Percentiles rank a stretch among this genome's conserved stretches.
Evolutionary conservation across 1,140 invertebrate species (phyloP).

Genomic region (Araneus ventricosus): DNA sequence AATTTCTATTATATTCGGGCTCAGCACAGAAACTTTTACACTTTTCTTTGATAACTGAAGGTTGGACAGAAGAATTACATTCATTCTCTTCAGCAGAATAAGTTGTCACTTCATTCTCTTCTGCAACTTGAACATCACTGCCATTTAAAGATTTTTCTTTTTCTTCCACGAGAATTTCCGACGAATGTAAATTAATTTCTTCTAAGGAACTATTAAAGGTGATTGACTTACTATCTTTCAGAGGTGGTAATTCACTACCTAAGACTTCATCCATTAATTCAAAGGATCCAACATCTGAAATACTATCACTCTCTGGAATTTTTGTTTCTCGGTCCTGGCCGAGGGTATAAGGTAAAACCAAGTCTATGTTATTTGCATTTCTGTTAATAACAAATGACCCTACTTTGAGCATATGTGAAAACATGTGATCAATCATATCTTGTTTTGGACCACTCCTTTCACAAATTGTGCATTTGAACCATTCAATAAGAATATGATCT

Average conservation of each 20-base stretch:
- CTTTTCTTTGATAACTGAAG: neutral
- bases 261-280: neutral
- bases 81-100: neutral
- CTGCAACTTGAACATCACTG: neutral
- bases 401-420: conserved; percentile 69
- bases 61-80: neutral
- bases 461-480: conserved; percentile 68
- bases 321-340: neutral
- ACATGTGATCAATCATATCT: conserved; percentile 67
- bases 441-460: conserved; percentile 33
- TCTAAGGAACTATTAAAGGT: neutral
- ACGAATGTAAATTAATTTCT: neutral
- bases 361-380: conserved; percentile 14
- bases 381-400: conserved; percentile 57
- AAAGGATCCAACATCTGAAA: neutral
- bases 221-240: neutral
- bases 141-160: neutral
- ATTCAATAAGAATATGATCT: conserved; percentile 55
- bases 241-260: conserved; percentile 5
- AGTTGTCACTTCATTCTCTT: neutral
- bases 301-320: neutral
- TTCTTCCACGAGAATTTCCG: neutral
- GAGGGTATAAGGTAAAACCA: neutral
- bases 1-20: neutral
- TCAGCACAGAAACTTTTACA: neutral